Evolutionary conservation across 1,140 invertebrate genomes (phyloP), one percentile per base, ranked within the genome.

Genomic region (Oncopodura yosiiana): DNA sequence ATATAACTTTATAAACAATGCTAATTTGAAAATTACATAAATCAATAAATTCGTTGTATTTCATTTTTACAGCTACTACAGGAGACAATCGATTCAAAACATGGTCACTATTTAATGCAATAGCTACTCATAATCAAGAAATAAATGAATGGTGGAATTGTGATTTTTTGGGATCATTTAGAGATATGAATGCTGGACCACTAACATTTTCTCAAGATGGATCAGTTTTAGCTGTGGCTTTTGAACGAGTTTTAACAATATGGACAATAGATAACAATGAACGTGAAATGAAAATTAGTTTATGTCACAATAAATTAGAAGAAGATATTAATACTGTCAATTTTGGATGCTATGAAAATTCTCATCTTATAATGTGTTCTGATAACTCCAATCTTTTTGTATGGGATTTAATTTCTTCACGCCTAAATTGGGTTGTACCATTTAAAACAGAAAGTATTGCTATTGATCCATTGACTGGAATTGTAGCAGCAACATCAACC

Each of bases 161-260:
- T 67, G 71, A 77, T 16, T 78, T 77, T 39, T 70, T 79, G 26
- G 80, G 81, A 2, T 76, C 72, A 44, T 87, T 86, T 65, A 71
- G 77, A 19, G 70, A 80, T 60, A 60, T 81, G 14, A 58, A 72
- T 5, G 70, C 78, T 34, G 74, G 73, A 24, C 71, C 74, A 55
- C 71, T 80, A 1, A 74, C 72, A 39, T 88, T 87, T 67, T 82
- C 84, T 1, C 71, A 76, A 38, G 87, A 91, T 72, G 84, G 83
- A 26, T 87, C 86, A 1, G 64, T 87, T 16, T 63, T 90, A 18
- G 83, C 78, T 21, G 81, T 83, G 19, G 77, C 75, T 8, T 90
- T 85, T 73, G 77, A 72, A 23, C 73, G 75, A n/a, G 77, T 73
- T 38, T 65, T 87, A 23, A 87, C 84, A 4, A 66, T 86, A 21